A percentile compares a stretch with the other conserved stretches of the same genome.
These are phyloP conservation scores for Zophobas atratus DNA, from an alignment of 1,140 invertebrate genomes.

Conservation along the genomic window DNA sequence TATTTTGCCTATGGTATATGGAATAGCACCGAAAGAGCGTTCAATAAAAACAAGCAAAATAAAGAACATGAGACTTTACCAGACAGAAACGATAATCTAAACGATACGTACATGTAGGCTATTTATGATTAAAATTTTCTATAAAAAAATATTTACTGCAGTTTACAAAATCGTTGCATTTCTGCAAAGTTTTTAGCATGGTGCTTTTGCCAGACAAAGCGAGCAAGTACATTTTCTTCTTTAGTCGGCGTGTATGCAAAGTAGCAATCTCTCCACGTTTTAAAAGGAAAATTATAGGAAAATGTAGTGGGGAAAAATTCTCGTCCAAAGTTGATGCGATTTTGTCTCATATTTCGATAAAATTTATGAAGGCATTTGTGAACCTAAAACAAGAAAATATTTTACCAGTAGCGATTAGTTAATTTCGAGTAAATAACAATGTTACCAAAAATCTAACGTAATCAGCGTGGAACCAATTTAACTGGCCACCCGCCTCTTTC, in stretches of 20 bases:
- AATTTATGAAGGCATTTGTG: conserved; percentile 11
- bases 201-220: conserved; percentile 17
- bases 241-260: conserved; percentile 63
- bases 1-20: conserved; percentile 74
- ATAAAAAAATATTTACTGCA: background rate
- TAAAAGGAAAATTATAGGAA: conserved; percentile 60
- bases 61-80: conserved; percentile 1
- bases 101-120: conserved; percentile 1
- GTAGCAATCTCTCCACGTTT: conserved; percentile 61
- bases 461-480: conserved; percentile 46
- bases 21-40: conserved; percentile 71
- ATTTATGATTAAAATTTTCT: background rate
- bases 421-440: background rate
- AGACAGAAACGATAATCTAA: conserved; percentile 14
- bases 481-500: background rate
- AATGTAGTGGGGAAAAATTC: conserved; percentile 62
- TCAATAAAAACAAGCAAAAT: conserved; percentile 55
- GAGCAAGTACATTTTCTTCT: conserved; percentile 56
- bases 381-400: conserved; percentile 6
- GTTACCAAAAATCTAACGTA: conserved; percentile 45
- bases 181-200: conserved; percentile 17
- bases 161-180: conserved; percentile 2
- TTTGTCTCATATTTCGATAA: conserved; percentile 55
- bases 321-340: conserved; percentile 56
- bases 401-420: background rate